Evolutionary conservation across 2,888 invertebrate genomes (phyloP).

Genomic region (Standfussiana lucernea): DNA sequence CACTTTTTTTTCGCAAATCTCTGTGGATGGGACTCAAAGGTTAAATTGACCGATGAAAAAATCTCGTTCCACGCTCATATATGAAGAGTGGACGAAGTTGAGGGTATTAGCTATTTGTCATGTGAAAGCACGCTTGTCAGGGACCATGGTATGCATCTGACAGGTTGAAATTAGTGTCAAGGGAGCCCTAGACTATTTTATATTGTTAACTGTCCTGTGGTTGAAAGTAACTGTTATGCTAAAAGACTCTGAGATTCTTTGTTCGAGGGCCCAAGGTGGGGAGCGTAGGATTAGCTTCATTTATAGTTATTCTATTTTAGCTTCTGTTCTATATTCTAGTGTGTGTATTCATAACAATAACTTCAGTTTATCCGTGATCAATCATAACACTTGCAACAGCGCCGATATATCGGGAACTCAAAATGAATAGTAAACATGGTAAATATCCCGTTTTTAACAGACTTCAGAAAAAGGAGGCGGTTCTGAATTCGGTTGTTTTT

Average conservation of each 20-base stretch:
- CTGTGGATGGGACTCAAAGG: constrained; percentile 32
- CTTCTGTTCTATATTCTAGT: neutral
- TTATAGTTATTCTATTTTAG: neutral
- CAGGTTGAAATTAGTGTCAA: constrained; percentile 28
- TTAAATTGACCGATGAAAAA: constrained; percentile 57
- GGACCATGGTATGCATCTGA: neutral
- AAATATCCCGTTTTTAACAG: too few relatives aligned
- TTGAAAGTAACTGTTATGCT: neutral
- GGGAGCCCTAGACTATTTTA: constrained; percentile 5
- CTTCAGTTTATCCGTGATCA: too few relatives aligned
- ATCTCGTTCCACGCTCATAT: constrained; percentile 30
- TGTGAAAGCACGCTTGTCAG: constrained; percentile 30
- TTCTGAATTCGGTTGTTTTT: too few relatives aligned
- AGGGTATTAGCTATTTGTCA: constrained; percentile 48
- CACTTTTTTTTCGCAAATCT: constrained; percentile 47
- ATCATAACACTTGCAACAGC: too few relatives aligned
- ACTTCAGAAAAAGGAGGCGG: too few relatives aligned
- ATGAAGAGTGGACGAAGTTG: constrained; percentile 3
- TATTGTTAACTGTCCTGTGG: neutral
- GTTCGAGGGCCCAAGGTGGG: too few relatives aligned
- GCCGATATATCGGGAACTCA: too few relatives aligned
- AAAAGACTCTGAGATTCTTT: neutral
- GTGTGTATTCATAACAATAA: too few relatives aligned
- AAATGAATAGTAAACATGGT: too few relatives aligned
- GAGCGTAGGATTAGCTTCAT: neutral